Base-by-base conservation (phyloP, 2,888 invertebrate species). In the Himalopsyche anomala region DNA sequence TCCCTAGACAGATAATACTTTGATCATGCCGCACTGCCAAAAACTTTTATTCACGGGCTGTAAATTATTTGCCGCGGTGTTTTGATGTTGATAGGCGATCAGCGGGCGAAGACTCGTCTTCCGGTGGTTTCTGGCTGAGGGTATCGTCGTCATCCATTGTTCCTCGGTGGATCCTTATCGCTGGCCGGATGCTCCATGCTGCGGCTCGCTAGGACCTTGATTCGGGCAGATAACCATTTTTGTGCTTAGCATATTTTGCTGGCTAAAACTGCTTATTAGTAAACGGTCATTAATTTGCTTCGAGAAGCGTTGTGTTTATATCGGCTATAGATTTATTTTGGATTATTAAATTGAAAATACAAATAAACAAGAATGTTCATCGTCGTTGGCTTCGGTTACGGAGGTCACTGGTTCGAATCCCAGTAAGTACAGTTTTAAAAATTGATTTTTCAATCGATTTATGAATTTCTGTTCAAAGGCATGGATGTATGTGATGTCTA, bases 1-100 rank as follows among this genome's bases (percentile, higher is more conserved):
- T 28, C 28, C n/a, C 19, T 28, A 11, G 62, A 62, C 62, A 62
- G 62, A 19, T 62, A 19, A 62, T 19, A 19, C 84, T 84, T 84
- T 84, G 79, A 84, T 79, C 79, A 38, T 40, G 84, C 80, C 84
- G 84, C 62, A 54, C 54, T 84, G 84, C 84, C 84, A 84, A 84
- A 83, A 84, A 84, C 62, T 62, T 84, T 28, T 54, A 84, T 80
- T 80, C 84, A 84, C 84, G 51, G 80, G 79, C 38, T 55, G 62
- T 62, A 8, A 62, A 62, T 62, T 62, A 62, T 62, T 62, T 62
- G 62, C 62, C 62, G 62, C 62, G 62, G 62, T 19, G 62, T 62
- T 62, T 62, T 62, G 62, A 62, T 62, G 62, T 62, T 62, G 62
- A 62, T 62, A 62, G 62, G 28, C 62, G 62, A 62, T 62, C 80